Percentiles rank a stretch among this genome's conserved stretches.
Conservation (phyloP, 2,888 invertebrate species). For the Eudemis profundana region DNA sequence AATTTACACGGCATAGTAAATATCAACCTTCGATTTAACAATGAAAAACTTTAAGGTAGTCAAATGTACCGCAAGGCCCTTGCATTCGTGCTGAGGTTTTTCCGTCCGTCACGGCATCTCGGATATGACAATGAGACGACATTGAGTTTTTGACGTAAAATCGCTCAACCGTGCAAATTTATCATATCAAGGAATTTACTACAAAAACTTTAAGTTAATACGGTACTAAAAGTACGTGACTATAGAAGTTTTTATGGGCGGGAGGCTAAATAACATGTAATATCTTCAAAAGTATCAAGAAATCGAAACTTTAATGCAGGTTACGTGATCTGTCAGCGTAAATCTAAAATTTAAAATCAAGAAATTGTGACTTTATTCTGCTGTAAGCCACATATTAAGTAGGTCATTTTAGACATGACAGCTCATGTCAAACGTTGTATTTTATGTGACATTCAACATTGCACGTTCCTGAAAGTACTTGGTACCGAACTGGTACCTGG, state of each 20-base stretch:
- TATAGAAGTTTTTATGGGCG: neutral
- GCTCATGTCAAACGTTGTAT: neutral
- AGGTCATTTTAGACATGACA: slow-evolving; percentile 9
- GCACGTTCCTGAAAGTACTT: slow-evolving; percentile 13
- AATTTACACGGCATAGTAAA: slow-evolving; percentile 3
- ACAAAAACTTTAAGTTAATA: slow-evolving; percentile 31
- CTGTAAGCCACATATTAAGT: slow-evolving; percentile 6
- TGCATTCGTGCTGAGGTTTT: slow-evolving; percentile 38
- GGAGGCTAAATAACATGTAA: neutral
- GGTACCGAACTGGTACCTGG: slow-evolving; percentile 8
- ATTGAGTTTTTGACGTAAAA: slow-evolving; percentile 22
- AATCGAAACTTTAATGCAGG: neutral
- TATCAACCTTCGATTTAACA: slow-evolving; percentile 34
- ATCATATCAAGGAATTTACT: slow-evolving; percentile 36
- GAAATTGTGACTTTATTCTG: slow-evolving; percentile 8
- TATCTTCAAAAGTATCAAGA: neutral
- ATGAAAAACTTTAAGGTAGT: slow-evolving; percentile 19
- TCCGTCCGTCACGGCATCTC: slow-evolving; percentile 31
- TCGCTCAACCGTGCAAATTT: slow-evolving; percentile 26
- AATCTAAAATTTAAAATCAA: slow-evolving; percentile 6
- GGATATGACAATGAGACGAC: slow-evolving; percentile 38
- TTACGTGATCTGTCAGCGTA: slow-evolving; percentile 19
- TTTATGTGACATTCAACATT: slow-evolving; percentile 3
- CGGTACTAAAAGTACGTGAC: no score
- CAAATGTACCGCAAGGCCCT: slow-evolving; percentile 41